These are phyloP conservation scores for Aphodius sticticus DNA, from an alignment of 2,888 invertebrate genomes.

Conservation along the genomic window DNA sequence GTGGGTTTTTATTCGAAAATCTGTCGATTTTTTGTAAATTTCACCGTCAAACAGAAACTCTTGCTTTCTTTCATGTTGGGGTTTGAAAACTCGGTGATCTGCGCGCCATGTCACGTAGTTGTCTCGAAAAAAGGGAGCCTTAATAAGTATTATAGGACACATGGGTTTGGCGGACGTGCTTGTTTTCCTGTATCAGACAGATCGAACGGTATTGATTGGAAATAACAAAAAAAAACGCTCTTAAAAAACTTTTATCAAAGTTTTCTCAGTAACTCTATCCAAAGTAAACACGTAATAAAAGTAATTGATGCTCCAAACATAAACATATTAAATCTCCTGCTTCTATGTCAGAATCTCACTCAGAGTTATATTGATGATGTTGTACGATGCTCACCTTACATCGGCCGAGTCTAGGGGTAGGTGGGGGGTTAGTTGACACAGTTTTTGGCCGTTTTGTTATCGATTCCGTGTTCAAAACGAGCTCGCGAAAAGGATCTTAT, in stretches of 20 bases:
- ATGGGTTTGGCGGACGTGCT: background rate
- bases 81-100: background rate
- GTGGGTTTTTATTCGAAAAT: background rate
- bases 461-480: background rate
- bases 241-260: background rate
- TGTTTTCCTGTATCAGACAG: background rate
- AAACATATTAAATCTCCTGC: no score
- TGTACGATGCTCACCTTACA: background rate
- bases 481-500: background rate
- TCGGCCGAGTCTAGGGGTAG: background rate
- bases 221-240: background rate
- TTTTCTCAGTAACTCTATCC: background rate
- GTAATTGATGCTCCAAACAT: background rate
- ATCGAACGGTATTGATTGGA: background rate
- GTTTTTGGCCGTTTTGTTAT: background rate
- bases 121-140: background rate
- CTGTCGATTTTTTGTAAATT: background rate
- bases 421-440: background rate
- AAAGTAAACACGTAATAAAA: background rate
- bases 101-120: background rate
- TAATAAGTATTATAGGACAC: background rate
- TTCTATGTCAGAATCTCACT: background rate
- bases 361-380: background rate
- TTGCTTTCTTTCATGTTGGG: background rate
- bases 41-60: background rate